Conservation (phyloP, 2,113 vertebrate species). For the Cinclus mexicanus region DNA sequence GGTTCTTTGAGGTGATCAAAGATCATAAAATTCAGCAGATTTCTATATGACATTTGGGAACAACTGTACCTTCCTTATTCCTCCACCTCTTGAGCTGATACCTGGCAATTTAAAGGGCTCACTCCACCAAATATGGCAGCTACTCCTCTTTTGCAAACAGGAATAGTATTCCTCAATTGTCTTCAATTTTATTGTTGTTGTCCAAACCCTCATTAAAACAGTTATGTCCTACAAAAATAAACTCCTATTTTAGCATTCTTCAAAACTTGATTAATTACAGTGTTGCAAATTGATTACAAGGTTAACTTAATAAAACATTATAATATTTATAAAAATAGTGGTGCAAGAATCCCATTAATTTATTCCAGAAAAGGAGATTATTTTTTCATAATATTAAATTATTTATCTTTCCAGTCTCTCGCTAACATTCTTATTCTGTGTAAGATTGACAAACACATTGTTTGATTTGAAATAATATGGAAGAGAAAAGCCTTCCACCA, state of each 20-base stretch:
- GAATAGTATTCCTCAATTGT: background rate
- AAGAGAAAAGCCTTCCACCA: background rate
- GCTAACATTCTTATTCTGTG: background rate
- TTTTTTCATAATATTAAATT: background rate
- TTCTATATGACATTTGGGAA: background rate
- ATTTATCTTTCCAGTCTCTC: background rate
- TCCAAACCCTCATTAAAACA: conserved; percentile 22
- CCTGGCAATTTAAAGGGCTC: conserved; percentile 64
- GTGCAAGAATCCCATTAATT: background rate
- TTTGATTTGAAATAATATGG: background rate
- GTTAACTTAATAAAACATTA: background rate
- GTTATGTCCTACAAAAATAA: conserved; percentile 53
- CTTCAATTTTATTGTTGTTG: conserved; percentile 17
- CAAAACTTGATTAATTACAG: background rate
- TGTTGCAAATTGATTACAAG: background rate
- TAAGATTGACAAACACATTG: background rate
- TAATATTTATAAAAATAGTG: background rate
- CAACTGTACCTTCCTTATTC: background rate
- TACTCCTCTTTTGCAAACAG: background rate
- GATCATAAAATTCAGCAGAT: background rate
- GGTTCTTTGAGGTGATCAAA: background rate
- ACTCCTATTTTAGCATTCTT: background rate
- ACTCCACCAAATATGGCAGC: background rate
- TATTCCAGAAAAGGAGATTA: background rate
- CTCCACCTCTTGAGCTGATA: conserved; percentile 13